These are phyloP conservation scores for Rhinogobius similis DNA, from an alignment of 2,113 vertebrate genomes.

Conservation along the genomic window DNA sequence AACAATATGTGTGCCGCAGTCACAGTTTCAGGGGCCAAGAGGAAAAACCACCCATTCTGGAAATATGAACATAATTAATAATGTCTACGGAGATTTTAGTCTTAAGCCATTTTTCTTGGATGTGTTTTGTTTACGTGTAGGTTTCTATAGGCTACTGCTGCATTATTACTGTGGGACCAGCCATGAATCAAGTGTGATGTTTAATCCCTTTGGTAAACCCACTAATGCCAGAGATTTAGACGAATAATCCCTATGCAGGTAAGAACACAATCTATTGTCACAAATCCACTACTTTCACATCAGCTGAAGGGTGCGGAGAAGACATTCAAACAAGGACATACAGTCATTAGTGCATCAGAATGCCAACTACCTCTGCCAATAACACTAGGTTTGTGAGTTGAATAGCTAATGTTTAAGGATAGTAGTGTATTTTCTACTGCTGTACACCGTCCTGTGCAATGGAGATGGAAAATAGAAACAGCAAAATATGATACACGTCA, in stretches of 20 bases:
- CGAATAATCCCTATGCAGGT: conserved; percentile 62
- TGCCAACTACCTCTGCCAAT: too few species aligned
- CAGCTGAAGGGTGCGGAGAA: conserved; percentile 2
- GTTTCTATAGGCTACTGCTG: conserved; percentile 17
- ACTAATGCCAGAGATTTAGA: conserved; percentile 71
- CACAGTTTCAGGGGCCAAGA: conserved; percentile 32
- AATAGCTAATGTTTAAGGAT: too few species aligned
- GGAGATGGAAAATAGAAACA: too few species aligned
- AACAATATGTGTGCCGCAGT: conserved; percentile 30
- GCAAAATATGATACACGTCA: too few species aligned
- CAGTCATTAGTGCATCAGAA: conserved; percentile 1
- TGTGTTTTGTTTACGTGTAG: conserved; percentile 1
- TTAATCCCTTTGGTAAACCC: conserved; percentile 68
- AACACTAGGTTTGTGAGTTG: too few species aligned
- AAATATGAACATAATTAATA: conserved; percentile 41
- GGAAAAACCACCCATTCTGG: conserved; percentile 43
- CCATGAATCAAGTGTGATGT: conserved; percentile 55
- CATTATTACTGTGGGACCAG: conserved; percentile 38
- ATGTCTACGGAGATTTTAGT: conserved; percentile 24
- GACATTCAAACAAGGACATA: neutral
- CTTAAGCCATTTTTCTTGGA: conserved; percentile 2
- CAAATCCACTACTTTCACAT: conserved; percentile 54
- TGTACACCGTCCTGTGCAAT: too few species aligned
- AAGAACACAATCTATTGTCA: conserved; percentile 55
- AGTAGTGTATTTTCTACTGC: too few species aligned